Base-by-base conservation (phyloP, 2,797 vertebrate species). In the Microctenopoma steveboyesi region DNA sequence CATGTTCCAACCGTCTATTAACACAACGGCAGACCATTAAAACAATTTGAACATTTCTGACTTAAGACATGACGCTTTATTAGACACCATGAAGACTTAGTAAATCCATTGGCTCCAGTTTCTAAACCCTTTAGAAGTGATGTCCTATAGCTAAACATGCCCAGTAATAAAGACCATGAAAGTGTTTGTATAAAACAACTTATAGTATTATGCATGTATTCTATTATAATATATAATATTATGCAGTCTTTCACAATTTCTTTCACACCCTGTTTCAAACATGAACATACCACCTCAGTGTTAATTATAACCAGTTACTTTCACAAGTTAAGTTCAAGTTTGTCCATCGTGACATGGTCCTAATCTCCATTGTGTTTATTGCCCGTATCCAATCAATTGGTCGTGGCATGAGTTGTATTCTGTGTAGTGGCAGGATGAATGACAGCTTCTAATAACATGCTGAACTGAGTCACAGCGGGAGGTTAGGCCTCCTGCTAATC, bases 391-490 rank as follows among this genome's bases (percentile, higher is more conserved):
- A 84, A 82, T 87, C 72, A 55, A 61, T 74, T 80, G 71, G 63
- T 61, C 62, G 75, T 75, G 51, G 67, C 72, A 50, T 56, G 54
- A 57, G 64, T 46, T 57, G 60, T 64, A 66, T 76, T 73, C 77
- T 80, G 74, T 72, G 51, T 48, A 27, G 50, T 27, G 22, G n/a
- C 47, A n/a, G 45, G 70, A 54, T 86, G 83, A 87, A 71, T 79
- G 74, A 78, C 70, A 15, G 68, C 67, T 74, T 86, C 80, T 82
- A 81, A 84, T 78, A 85, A 86, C 68, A 45, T 9, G n/a, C 52
- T 86, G 77, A 87, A 91, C 86, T 85, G 53, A 71, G 82, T 82
- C 81, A 64, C 81, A 82, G 86, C 72, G 45, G 76, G 82, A 68
- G 42, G 33, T 47, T 0, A 27, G 59, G 51, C 86, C 73, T 78